Evolutionary conservation across 2,888 invertebrate species (phyloP).

Genomic region (Cataglyphis livida): DNA sequence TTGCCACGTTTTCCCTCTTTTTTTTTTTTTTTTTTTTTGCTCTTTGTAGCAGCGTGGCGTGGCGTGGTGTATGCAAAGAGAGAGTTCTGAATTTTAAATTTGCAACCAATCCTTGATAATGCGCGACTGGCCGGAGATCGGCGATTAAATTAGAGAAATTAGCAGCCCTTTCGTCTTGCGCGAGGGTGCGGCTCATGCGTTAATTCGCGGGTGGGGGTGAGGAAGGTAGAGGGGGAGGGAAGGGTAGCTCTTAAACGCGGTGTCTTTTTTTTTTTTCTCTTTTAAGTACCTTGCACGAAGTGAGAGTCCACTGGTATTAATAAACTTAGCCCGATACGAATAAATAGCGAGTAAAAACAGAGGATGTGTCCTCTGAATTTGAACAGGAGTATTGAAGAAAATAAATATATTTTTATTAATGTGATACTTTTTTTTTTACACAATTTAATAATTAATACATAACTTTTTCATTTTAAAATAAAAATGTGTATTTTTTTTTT

Average conservation of each 20-base stretch:
- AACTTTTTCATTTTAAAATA: too few relatives aligned
- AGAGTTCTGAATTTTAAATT: constrained; percentile 37
- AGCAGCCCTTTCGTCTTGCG: constrained; percentile 64
- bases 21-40: background rate
- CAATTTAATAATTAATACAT: too few relatives aligned
- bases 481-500: too few relatives aligned
- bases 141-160: constrained; percentile 79
- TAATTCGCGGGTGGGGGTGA: background rate
- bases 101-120: constrained; percentile 63
- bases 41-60: background rate
- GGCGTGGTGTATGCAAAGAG: background rate
- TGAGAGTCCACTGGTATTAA: background rate
- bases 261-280: constrained; percentile 27
- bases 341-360: constrained; percentile 5
- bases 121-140: constrained; percentile 72
- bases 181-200: constrained; percentile 19
- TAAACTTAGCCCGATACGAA: background rate
- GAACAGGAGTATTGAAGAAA: background rate
- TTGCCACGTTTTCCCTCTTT: constrained; percentile 43
- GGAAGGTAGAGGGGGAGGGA: background rate
- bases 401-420: too few relatives aligned
- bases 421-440: too few relatives aligned
- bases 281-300: background rate
- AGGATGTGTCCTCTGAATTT: background rate
- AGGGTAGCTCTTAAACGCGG: background rate